Evolutionary conservation across 2,797 vertebrate species (phyloP).

Genomic region (Coranthus polyacanthus): DNA sequence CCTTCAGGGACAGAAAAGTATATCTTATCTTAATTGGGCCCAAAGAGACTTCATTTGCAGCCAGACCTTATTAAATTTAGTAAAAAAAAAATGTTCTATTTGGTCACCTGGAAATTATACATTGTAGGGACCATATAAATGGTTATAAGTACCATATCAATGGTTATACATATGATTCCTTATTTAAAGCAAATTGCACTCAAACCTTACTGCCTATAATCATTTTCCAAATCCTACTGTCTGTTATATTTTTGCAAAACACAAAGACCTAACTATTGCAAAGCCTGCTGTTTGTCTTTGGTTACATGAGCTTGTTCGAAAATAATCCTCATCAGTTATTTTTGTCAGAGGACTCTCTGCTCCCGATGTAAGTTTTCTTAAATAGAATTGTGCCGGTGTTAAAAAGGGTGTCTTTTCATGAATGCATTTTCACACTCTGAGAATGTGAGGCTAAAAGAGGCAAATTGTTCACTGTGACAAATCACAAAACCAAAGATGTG

Average conservation of each 20-base stretch:
- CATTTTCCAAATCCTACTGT: conserved; percentile 2
- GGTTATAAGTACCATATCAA: conserved; percentile 5
- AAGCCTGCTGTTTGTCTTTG: conserved; percentile 28
- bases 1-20: neutral
- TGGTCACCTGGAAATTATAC: conserved; percentile 22
- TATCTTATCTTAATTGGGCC: conserved; percentile 68
- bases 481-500: conserved; percentile 24
- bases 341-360: conserved; percentile 4
- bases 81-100: conserved; percentile 1
- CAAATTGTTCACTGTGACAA: conserved; percentile 16
- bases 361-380: conserved; percentile 16
- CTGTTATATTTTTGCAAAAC: too few relatives aligned
- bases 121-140: conserved; percentile 26
- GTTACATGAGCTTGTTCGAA: conserved; percentile 15
- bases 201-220: neutral
- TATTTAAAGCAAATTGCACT: conserved; percentile 27
- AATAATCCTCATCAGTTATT: conserved; percentile 22
- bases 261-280: too few relatives aligned
- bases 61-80: conserved; percentile 46
- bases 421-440: conserved; percentile 2
- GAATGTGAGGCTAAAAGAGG: conserved; percentile 6
- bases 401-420: neutral
- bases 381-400: conserved; percentile 17
- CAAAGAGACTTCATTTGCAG: conserved; percentile 74
- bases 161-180: too few relatives aligned